Percentiles rank a stretch among this genome's conserved stretches.
These are phyloP conservation scores for Panopea generosa DNA, from an alignment of 2,888 invertebrate genomes.

Conservation along the genomic window DNA sequence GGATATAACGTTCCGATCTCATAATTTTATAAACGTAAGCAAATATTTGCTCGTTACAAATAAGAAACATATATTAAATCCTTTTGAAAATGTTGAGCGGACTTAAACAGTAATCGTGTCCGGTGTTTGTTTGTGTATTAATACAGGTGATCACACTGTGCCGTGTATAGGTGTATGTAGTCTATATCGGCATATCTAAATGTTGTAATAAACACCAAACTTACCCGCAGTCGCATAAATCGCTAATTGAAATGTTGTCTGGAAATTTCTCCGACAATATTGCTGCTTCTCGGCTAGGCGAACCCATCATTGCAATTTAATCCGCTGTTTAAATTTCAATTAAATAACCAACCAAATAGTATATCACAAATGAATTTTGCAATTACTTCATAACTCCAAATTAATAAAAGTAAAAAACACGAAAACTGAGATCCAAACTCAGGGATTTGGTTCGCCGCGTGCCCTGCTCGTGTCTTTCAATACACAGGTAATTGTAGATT, in stretches of 20 bases:
- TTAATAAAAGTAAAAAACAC: neutral
- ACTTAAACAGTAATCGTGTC: too few relatives aligned
- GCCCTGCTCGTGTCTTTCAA: conserved; percentile 32
- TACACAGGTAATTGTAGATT: conserved; percentile 47
- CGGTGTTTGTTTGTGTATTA: too few relatives aligned
- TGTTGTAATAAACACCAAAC: conserved; percentile 20
- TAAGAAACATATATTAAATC: too few relatives aligned
- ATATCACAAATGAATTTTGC: neutral
- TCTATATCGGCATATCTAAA: too few relatives aligned
- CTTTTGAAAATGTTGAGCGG: too few relatives aligned
- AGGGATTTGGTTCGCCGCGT: conserved; percentile 3
- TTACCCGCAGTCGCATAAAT: conserved; percentile 80
- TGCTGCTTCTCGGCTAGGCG: conserved; percentile 57
- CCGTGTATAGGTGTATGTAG: too few relatives aligned
- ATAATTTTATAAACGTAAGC: too few relatives aligned
- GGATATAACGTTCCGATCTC: too few relatives aligned
- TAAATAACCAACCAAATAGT: too few relatives aligned
- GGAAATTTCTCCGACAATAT: conserved; percentile 76
- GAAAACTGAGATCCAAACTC: conserved; percentile 9
- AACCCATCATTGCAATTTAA: conserved; percentile 32
- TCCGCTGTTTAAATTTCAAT: neutral
- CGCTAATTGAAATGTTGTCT: conserved; percentile 77
- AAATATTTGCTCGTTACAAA: too few relatives aligned
- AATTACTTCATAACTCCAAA: too few relatives aligned
- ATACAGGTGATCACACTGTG: too few relatives aligned